Base-by-base conservation (phyloP, 64 coral and sea anemone species). In the Pocillopora damicornis region DNA sequence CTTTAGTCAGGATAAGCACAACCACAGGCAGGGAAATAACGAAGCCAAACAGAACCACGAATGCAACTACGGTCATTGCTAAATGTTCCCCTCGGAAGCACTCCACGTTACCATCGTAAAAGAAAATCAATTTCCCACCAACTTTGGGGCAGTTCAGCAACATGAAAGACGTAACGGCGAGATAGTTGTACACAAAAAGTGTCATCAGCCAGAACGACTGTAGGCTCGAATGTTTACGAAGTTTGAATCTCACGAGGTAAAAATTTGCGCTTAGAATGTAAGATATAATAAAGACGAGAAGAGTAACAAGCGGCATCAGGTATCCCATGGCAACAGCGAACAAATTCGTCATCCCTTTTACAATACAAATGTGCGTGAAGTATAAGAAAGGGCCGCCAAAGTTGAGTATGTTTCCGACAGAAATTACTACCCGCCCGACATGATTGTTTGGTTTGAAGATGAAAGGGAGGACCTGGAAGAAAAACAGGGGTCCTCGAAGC, bases 191-290 rank as follows among this genome's bases (percentile, higher is more conserved):
- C 77, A 90, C 77, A 72, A 97, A 97, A 20, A 97, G 17, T 16
- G 89, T 97, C 36, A 97, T 88, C 14, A 97, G 73, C 94, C 94
- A 97, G 84, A 97, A 97, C 1, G 94, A 92, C 74, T 97, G 91
- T 5, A 97, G 76, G 15, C 76, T 92, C 15, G 94, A 93, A 45
- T 92, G 87, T 14, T 86, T 87, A 74, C 86, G 86, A 26, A 84
- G 88, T 86, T 76, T 92, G 88, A 64, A 97, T 90, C 36, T 93
- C 37, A 88, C 89, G 26, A 85, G 64, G 65, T 85, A 73, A 72
- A 69, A 85, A 26, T 90, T 92, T 10, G 58, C 72, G 42, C 94
- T 97, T 35, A 97, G 76, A 17, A 97, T 61, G 81, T 97, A 97
- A 0, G 94, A 91, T 11, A 90, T 76, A 1, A 93, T 62, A 74